phyloP scores from a whole-genome alignment of 2,797 vertebrate species.

The Phrynocephalus guinanensis region DNA sequence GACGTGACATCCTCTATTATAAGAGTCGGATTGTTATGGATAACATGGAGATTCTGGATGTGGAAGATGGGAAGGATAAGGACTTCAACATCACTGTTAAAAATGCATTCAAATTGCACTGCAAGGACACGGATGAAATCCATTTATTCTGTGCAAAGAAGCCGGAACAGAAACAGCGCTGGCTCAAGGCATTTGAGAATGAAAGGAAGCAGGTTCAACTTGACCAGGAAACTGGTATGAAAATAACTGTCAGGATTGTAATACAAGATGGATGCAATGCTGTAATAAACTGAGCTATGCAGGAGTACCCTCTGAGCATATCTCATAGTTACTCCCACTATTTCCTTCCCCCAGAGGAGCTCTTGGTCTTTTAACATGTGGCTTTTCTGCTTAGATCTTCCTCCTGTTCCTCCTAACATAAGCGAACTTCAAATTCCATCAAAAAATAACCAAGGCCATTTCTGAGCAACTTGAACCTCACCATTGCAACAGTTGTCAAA shows the following conservation, averaged over 20 bases:
- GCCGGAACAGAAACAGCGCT: slow-evolving; percentile 92
- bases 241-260: not conserved
- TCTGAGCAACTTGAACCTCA: not conserved
- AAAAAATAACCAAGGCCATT: not conserved
- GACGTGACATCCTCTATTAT: slow-evolving; percentile 93
- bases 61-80: slow-evolving; percentile 93
- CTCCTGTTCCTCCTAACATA: no score
- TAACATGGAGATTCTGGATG: slow-evolving; percentile 88
- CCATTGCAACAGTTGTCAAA: not conserved
- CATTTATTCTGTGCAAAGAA: slow-evolving; percentile 93
- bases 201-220: slow-evolving; percentile 91
- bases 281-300: not conserved
- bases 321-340: not conserved
- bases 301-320: not conserved
- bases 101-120: slow-evolving; percentile 90
- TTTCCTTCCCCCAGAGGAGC: not conserved
- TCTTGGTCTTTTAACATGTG: not conserved
- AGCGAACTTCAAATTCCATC: not conserved
- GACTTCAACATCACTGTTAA: slow-evolving; percentile 91
- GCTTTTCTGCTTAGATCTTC: not conserved
- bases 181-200: slow-evolving; percentile 90
- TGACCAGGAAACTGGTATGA: slow-evolving; percentile 90
- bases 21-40: slow-evolving; percentile 94
- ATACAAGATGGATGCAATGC: not conserved
- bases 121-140: slow-evolving; percentile 80